Evolutionary conservation across 2,888 invertebrate genomes (phyloP).

Genomic region (Alviniconcha strummeri): DNA sequence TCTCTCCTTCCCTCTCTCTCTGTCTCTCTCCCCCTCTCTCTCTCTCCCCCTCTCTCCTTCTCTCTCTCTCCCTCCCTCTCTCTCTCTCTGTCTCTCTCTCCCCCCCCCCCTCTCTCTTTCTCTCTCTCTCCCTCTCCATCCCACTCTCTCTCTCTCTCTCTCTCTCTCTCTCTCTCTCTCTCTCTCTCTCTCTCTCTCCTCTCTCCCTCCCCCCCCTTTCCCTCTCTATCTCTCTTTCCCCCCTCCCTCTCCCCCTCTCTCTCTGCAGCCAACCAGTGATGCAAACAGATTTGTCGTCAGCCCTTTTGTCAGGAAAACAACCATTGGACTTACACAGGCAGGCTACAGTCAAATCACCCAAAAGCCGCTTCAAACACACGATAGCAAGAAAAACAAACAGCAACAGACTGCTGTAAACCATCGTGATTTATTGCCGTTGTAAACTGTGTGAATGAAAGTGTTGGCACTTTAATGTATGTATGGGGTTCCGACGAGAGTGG

Average conservation of each 20-base stretch:
- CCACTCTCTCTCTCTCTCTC: background rate
- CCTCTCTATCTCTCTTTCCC: background rate
- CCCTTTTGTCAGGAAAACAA: too few relatives aligned
- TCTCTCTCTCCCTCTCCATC: background rate
- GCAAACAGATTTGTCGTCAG: too few relatives aligned
- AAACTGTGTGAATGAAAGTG: too few relatives aligned
- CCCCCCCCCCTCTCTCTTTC: background rate
- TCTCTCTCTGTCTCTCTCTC: background rate
- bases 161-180: background rate
- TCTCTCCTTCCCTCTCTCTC: conserved; percentile 6
- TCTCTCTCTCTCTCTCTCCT: background rate
- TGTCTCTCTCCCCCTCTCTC: background rate
- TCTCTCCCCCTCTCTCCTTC: background rate
- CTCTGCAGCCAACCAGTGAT: background rate
- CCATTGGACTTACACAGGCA: too few relatives aligned
- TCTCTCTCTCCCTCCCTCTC: background rate
- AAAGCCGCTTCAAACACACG: too few relatives aligned
- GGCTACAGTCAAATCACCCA: too few relatives aligned
- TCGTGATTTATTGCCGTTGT: too few relatives aligned
- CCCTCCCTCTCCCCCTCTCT: background rate
- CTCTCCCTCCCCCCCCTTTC: background rate
- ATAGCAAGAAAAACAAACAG: too few relatives aligned
- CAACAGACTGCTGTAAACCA: too few relatives aligned
- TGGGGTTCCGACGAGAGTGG: too few relatives aligned
- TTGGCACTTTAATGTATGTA: too few relatives aligned